Evolutionary conservation across 2,797 vertebrate species (phyloP).

Genomic region (Periophthalmus magnuspinnatus): DNA sequence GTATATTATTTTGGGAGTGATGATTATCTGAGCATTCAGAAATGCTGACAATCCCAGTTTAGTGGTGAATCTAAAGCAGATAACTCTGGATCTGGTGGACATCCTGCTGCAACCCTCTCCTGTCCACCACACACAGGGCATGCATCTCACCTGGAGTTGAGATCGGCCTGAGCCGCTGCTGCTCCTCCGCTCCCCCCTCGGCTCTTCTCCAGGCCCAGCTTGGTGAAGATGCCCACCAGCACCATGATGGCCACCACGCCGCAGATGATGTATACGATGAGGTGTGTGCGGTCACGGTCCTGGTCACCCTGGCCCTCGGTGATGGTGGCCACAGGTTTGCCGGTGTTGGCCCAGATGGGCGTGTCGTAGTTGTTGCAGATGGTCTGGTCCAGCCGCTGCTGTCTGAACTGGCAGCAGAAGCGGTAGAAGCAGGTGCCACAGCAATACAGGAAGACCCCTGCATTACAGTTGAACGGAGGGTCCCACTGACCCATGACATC

Average conservation of each 20-base stretch:
- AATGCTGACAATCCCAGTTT: neutral
- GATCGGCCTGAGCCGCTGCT: conserved; percentile 47
- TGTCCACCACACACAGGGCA: neutral
- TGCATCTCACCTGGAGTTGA: conserved; percentile 70
- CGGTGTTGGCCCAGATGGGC: conserved; percentile 96
- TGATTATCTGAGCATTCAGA: neutral
- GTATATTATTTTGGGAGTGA: neutral
- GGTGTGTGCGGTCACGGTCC: conserved; percentile 89
- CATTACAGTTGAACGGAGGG: conserved; percentile 96
- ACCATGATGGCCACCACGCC: conserved; percentile 96
- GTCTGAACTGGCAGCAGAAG: conserved; percentile 96
- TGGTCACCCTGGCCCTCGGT: conserved; percentile 83
- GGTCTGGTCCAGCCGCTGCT: conserved; percentile 90
- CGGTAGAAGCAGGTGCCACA: conserved; percentile 97
- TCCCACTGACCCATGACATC: conserved; percentile 99
- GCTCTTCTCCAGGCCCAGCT: conserved; percentile 90
- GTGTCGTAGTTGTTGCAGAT: conserved; percentile 98
- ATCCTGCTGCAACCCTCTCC: conserved; percentile 9
- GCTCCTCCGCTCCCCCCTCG: conserved; percentile 79
- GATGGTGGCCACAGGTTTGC: conserved; percentile 85
- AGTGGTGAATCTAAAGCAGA: neutral
- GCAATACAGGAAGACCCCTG: conserved; percentile 90
- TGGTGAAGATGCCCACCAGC: conserved; percentile 93
- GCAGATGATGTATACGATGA: conserved; percentile 97
- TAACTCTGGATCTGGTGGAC: neutral